Evolutionary conservation across 2,888 invertebrate genomes (phyloP), one percentile per base, ranked within the genome.

Genomic region (Merodon equestris): DNA sequence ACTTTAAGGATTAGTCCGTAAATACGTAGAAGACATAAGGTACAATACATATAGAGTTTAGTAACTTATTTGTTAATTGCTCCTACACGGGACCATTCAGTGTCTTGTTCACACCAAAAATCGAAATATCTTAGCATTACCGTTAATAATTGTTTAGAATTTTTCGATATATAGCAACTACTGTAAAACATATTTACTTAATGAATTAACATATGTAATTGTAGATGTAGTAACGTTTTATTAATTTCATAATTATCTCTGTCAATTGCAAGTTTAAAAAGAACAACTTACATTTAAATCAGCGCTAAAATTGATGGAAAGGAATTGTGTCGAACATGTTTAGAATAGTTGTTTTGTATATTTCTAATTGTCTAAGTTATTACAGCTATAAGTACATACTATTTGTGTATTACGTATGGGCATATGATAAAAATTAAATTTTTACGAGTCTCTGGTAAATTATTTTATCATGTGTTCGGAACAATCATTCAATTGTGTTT

Each of bases 71-170:
- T 13, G 57, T 75, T 67, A 75, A 70, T 70, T 79, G 81, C 77
- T 82, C 81, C 77, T 81, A 75, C 81, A 81, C 83, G 83, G 83
- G 83, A 83, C 83, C 83, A 83, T 75, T 76, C 73, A 82, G 83
- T 83, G 83, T 83, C 83, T 83, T 83, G 83, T 82, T 72, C 66
- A 75, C 76, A 72, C 61, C 64, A 60, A 75, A 71, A 70, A 45
- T 27, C 7, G 7, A 27, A 27, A 4, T 27, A 27, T n/a, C n/a
- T n/a, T n/a, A n/a, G n/a, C n/a, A n/a, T n/a, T n/a, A n/a, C n/a
- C n/a, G n/a, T n/a, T n/a, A n/a, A 27, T 27, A 27, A 27, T 27
- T 27, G 27, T 27, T 7, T 27, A 27, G 27, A 27, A 58, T 36
- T 64, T 67, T 9, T n/a, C n/a, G n/a, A n/a, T n/a, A n/a, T n/a